phyloP scores from a whole-genome alignment of 2,797 vertebrate species.

The Gallinago stenura region DNA sequence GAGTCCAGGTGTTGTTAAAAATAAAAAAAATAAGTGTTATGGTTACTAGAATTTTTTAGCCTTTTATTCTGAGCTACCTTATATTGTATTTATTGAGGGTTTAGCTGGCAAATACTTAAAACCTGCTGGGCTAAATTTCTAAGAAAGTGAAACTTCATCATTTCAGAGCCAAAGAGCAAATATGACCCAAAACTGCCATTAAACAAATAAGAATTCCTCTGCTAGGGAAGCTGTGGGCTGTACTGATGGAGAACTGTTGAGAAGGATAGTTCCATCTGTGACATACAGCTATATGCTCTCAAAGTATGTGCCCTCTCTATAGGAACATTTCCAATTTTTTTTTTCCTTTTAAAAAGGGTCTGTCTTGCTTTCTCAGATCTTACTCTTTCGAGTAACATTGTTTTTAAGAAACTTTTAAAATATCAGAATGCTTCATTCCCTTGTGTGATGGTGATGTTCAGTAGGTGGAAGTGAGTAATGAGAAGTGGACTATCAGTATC shows the following conservation, averaged over 20 bases:
- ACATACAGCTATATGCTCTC: not conserved
- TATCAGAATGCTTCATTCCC: not conserved
- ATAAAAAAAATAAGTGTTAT: not conserved
- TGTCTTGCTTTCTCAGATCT: not conserved
- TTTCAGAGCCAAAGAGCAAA: not conserved
- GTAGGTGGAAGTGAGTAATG: not conserved
- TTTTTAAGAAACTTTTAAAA: not conserved
- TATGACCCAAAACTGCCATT: slow-evolving; percentile 16
- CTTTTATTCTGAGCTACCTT: not conserved
- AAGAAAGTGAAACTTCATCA: not conserved
- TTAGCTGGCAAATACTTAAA: not conserved
- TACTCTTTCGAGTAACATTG: not conserved
- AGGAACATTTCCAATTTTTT: not conserved
- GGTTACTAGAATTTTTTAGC: not conserved
- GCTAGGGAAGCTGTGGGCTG: not conserved
- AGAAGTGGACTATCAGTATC: not conserved
- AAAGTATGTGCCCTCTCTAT: not conserved
- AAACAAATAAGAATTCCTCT: not conserved
- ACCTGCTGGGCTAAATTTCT: not conserved
- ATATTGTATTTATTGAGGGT: not conserved
- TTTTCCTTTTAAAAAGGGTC: not conserved
- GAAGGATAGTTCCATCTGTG: not conserved
- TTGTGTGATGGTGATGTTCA: not conserved
- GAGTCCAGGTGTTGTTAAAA: not conserved
- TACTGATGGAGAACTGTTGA: not conserved